phyloP scores from a whole-genome alignment of 2,888 invertebrate species.

The Amphimallon solstitiale region DNA sequence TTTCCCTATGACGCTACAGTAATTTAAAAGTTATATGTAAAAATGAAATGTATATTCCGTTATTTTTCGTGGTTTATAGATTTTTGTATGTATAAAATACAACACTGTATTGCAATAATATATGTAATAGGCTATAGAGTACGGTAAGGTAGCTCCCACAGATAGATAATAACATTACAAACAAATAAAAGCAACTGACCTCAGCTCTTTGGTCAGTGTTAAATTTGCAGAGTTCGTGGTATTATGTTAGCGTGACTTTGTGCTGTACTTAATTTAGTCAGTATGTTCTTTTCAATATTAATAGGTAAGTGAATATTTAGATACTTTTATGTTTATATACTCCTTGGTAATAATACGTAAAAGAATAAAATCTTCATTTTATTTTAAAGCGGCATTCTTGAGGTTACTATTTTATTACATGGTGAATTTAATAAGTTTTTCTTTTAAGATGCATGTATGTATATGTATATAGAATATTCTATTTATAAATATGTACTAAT shows the following conservation, averaged over 20 bases:
- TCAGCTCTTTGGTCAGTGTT: slow-evolving; percentile 28
- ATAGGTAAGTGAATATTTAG: slow-evolving; percentile 6
- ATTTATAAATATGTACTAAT: no score
- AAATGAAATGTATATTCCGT: neutral
- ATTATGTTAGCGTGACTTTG: neutral
- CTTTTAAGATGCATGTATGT: no score
- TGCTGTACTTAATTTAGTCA: neutral
- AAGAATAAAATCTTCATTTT: no score
- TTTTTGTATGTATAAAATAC: neutral
- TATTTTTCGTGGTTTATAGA: slow-evolving; percentile 8
- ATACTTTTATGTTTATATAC: no score
- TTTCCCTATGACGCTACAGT: slow-evolving; percentile 47
- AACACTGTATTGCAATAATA: no score
- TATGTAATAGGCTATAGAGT: no score
- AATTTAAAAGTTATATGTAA: neutral
- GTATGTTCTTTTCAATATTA: neutral
- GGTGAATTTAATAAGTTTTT: no score
- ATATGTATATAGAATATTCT: no score
- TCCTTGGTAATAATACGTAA: no score
- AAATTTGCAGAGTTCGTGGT: slow-evolving; percentile 8
- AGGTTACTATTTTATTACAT: no score
- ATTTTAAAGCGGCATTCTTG: no score
- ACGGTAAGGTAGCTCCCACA: neutral
- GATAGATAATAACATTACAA: neutral
- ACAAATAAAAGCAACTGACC: slow-evolving; percentile 33